Evolutionary conservation across 2,113 vertebrate genomes (phyloP).

Genomic region (Tachysurus vachellii): DNA sequence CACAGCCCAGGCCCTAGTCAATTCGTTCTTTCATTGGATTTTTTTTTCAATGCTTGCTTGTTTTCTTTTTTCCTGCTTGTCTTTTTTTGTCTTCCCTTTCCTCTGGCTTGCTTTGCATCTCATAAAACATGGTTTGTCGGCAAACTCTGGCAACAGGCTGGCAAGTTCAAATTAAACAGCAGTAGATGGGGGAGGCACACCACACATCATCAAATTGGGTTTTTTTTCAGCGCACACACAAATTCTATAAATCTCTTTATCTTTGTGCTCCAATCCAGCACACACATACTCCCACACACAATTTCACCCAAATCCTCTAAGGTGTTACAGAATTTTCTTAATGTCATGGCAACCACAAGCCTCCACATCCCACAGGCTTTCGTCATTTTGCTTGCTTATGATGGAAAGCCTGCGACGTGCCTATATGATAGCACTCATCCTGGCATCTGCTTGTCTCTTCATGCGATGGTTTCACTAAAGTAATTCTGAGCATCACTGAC

Average conservation of each 20-base stretch:
- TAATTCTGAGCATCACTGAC: conserved; percentile 37
- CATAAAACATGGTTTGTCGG: conserved; percentile 48
- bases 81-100: not conserved
- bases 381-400: conserved; percentile 59
- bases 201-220: conserved; percentile 15
- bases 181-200: conserved; percentile 5
- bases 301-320: conserved; percentile 60
- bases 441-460: conserved; percentile 23
- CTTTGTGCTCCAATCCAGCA: conserved; percentile 32
- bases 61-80: not conserved
- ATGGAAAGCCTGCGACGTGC: conserved; percentile 41
- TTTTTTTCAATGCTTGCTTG: not conserved
- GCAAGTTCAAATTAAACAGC: conserved; percentile 53
- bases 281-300: conserved; percentile 48
- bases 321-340: conserved; percentile 69
- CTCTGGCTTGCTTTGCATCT: conserved; percentile 16
- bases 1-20: conserved; percentile 24
- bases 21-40: not conserved
- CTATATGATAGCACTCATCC: conserved; percentile 36
- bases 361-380: conserved; percentile 64
- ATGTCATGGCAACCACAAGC: conserved; percentile 68
- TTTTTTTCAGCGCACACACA: not conserved
- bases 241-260: conserved; percentile 23
- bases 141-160: conserved; percentile 44
- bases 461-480: conserved; percentile 1